Evolutionary conservation across 2,888 invertebrate species (phyloP).

Genomic region (Polia nebulosa): DNA sequence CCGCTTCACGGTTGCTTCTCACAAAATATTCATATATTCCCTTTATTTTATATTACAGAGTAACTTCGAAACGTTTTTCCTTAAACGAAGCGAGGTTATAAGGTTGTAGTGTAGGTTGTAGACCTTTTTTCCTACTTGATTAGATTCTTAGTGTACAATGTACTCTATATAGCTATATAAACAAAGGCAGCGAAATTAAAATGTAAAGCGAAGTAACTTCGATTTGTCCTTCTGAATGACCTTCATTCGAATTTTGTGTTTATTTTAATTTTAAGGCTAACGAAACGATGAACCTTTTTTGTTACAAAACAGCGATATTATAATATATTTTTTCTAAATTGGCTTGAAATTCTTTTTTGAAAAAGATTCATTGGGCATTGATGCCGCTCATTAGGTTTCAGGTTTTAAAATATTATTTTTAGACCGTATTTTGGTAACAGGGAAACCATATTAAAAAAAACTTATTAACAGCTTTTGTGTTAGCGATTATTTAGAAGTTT

Average conservation of each 20-base stretch:
- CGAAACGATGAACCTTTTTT: slow-evolving; percentile 13
- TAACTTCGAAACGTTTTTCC: slow-evolving; percentile 64
- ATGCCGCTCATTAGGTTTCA: not conserved
- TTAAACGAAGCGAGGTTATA: slow-evolving; percentile 58
- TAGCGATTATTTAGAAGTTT: not conserved
- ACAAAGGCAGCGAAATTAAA: slow-evolving; percentile 38
- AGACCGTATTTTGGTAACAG: not conserved
- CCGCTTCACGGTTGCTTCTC: not conserved
- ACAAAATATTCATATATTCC: slow-evolving; percentile 75
- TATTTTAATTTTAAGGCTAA: slow-evolving; percentile 14
- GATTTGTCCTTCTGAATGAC: slow-evolving; percentile 25
- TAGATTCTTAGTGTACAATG: slow-evolving; percentile 41
- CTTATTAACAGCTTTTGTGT: not conserved
- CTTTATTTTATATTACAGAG: slow-evolving; percentile 66
- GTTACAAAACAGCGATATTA: not conserved
- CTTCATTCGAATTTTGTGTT: slow-evolving; percentile 11
- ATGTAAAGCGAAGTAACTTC: slow-evolving; percentile 4
- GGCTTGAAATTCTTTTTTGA: not conserved
- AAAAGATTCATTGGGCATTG: not conserved
- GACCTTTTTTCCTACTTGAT: slow-evolving; percentile 54
- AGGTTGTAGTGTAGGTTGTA: slow-evolving; percentile 33
- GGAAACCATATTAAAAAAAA: not conserved
- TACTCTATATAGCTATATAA: slow-evolving; percentile 15
- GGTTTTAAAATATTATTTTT: not conserved
- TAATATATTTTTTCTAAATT: not conserved